Base-by-base conservation (phyloP, 2,888 invertebrate species). In the Autographa gamma region DNA sequence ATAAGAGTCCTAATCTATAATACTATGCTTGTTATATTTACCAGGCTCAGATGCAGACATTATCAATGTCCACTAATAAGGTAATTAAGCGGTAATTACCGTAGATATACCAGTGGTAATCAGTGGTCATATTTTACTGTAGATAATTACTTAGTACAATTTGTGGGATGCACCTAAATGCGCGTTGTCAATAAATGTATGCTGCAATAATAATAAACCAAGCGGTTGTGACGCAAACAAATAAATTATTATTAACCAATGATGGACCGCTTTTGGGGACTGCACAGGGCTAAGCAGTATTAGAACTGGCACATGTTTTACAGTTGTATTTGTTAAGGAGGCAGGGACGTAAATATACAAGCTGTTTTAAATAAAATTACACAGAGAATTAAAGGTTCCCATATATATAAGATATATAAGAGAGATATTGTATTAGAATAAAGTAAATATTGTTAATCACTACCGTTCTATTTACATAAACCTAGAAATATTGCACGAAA, bases 201-300 rank as follows among this genome's bases (percentile, higher is more conserved):
- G 65, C 62, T 69, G 79, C 74, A 83, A 81, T 83, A 76, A 74
- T 83, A 80, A 81, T 86, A 88, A 87, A 84, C 81, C 83, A 81
- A 48, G 73, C 75, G 73, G 76, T 72, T 76, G 80, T 79, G 85
- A 81, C 82, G 78, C 81, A 87, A 88, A 86, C 89, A 88, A 89
- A 91, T 91, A 91, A 91, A 91, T 91, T 90, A 84, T 89, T 88
- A 89, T 91, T 89, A 91, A 84, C 83, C 85, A 82, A 86, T 91
- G 88, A 91, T 88, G 77, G 84, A 89, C 83, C 73, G 81, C 77
- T 81, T 82, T 77, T 81, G 82, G 82, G 84, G 72, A 76, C 16
- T 34, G 32, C 34, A 8, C 62, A 72, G 79, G 18, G 25, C 48
- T 70, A 25, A 7, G 16, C 58, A 65, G 0, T 0, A 34, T 61